These are phyloP conservation scores for Poeciliopsis occidentalis DNA, from an alignment of 2,113 vertebrate genomes.

Conservation along the genomic window DNA sequence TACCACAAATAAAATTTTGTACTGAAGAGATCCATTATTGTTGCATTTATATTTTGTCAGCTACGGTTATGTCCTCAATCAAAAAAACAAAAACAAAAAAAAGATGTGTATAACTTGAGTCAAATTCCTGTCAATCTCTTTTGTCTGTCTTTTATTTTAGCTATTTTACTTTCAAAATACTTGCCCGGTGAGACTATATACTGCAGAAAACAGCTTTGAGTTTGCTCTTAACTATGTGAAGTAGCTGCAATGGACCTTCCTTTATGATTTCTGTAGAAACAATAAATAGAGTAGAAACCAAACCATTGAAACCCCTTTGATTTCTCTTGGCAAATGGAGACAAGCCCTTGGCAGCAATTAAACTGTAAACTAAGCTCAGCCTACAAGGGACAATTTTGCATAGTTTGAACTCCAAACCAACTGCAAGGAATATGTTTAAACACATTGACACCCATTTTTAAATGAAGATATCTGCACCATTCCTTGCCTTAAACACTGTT, in stretches of 20 bases:
- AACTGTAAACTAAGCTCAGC: constrained; percentile 50
- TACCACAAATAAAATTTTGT: background rate
- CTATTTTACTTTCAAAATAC: constrained; percentile 23
- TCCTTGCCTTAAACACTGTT: constrained; percentile 20
- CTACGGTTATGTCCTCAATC: background rate
- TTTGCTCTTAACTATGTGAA: constrained; percentile 31
- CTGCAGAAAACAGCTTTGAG: constrained; percentile 54
- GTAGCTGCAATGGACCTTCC: constrained; percentile 39
- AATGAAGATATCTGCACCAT: constrained; percentile 36
- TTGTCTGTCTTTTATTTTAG: background rate
- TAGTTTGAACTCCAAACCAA: constrained; percentile 42
- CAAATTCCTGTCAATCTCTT: background rate
- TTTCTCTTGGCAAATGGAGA: constrained; percentile 63
- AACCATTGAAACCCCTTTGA: constrained; percentile 66
- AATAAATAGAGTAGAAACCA: constrained; percentile 51
- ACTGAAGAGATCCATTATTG: background rate
- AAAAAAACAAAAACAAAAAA: background rate
- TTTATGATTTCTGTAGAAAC: constrained; percentile 77
- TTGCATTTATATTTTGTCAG: background rate
- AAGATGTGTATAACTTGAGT: background rate
- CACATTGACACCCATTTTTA: constrained; percentile 39
- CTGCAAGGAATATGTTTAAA: constrained; percentile 47
- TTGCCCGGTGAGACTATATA: constrained; percentile 20
- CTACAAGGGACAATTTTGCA: constrained; percentile 32
- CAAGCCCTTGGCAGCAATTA: constrained; percentile 68